Conservation (phyloP, 2,113 vertebrate genomes). For the Hippocampus mohnikei region DNA sequence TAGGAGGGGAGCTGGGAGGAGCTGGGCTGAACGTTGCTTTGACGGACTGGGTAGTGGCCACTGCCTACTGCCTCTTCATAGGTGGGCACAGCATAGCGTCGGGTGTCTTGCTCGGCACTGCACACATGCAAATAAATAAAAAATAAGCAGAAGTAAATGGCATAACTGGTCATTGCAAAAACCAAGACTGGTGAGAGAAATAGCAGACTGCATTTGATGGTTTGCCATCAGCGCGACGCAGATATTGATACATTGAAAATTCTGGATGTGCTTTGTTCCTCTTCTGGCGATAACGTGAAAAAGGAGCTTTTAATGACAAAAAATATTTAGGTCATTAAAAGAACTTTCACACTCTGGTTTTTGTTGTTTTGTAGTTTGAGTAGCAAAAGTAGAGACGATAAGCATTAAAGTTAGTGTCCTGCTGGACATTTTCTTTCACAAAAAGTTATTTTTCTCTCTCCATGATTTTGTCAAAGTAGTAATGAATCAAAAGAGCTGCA, state of each 20-base stretch:
- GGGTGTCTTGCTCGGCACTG: slow-evolving; percentile 60
- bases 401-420: too few species aligned
- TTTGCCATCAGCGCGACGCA: background rate
- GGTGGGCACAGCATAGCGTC: slow-evolving; percentile 78
- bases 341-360: too few species aligned
- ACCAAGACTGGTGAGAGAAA: background rate
- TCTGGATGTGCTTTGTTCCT: too few species aligned
- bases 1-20: slow-evolving; percentile 89
- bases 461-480: too few species aligned
- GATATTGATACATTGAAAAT: background rate
- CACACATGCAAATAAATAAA: slow-evolving; percentile 1
- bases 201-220: background rate
- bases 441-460: too few species aligned
- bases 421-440: too few species aligned
- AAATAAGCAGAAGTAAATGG: background rate
- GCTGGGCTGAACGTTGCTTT: slow-evolving; percentile 69
- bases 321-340: too few species aligned
- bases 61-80: slow-evolving; percentile 89
- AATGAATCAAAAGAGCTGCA: too few species aligned
- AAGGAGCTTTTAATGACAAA: background rate
- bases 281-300: too few species aligned
- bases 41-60: slow-evolving; percentile 65
- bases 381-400: too few species aligned
- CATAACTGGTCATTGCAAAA: background rate
- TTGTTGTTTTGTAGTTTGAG: too few species aligned